phyloP scores from a whole-genome alignment of 2,113 vertebrate genomes.

The Cephalopholis sonnerati region DNA sequence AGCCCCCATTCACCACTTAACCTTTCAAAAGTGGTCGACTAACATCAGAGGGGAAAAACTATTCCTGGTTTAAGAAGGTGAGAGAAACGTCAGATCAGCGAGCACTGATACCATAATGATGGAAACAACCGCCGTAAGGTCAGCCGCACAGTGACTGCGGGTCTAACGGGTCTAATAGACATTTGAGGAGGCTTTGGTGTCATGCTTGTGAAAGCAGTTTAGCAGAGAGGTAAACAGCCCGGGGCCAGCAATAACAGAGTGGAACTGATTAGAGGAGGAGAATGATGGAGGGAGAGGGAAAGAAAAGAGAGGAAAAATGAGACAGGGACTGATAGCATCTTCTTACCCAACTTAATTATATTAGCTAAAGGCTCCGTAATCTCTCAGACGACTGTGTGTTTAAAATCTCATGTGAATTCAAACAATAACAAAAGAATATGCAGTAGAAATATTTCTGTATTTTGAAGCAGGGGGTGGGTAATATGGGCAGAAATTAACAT shows the following conservation, averaged over 20 bases:
- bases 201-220: slow-evolving; percentile 82
- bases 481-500: slow-evolving; percentile 21
- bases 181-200: slow-evolving; percentile 76
- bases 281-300: slow-evolving; percentile 41
- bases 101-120: slow-evolving; percentile 57
- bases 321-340: slow-evolving; percentile 83
- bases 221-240: slow-evolving; percentile 75
- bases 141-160: slow-evolving; percentile 55
- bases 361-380: slow-evolving; percentile 69
- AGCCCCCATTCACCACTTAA: slow-evolving; percentile 62
- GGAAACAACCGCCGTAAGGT: slow-evolving; percentile 58
- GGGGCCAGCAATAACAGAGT: slow-evolving; percentile 81
- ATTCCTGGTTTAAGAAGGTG: slow-evolving; percentile 63
- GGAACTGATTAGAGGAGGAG: slow-evolving; percentile 79
- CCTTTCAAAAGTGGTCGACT: slow-evolving; percentile 65
- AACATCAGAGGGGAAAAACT: slow-evolving; percentile 60
- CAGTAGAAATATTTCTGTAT: slow-evolving; percentile 41
- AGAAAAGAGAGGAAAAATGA: slow-evolving; percentile 71
- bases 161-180: slow-evolving; percentile 60
- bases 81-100: slow-evolving; percentile 58
- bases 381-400: slow-evolving; percentile 44
- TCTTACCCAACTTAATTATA: slow-evolving; percentile 77
- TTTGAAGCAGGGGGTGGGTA: neutral
- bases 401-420: slow-evolving; percentile 58
- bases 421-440: slow-evolving; percentile 63